Conservation (phyloP, 2,797 vertebrate genomes). For the Gephyroberyx darwinii region DNA sequence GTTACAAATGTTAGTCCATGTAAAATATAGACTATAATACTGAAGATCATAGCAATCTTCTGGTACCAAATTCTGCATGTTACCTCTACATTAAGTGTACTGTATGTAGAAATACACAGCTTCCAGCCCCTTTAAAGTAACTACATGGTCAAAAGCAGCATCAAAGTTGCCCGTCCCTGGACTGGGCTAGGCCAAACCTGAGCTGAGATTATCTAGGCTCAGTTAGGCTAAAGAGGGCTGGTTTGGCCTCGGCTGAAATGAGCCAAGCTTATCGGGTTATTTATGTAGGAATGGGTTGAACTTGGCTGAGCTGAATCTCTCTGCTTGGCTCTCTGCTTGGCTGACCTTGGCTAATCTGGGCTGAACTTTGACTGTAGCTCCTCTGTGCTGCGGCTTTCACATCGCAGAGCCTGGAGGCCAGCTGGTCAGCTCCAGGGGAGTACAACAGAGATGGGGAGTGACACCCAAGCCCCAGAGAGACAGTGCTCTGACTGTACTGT, state of each 20-base stretch:
- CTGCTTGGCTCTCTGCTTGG: slow-evolving; percentile 41
- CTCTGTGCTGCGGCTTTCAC: slow-evolving; percentile 70
- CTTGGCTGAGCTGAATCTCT: neutral
- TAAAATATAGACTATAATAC: too few species aligned
- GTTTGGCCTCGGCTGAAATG: slow-evolving; percentile 44
- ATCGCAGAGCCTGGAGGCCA: slow-evolving; percentile 70
- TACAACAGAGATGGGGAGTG: slow-evolving; percentile 78
- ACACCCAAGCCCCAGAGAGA: slow-evolving; percentile 79
- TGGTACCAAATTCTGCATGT: neutral
- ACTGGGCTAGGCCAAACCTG: slow-evolving; percentile 11
- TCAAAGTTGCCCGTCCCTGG: neutral
- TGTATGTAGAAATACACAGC: neutral
- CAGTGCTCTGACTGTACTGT: slow-evolving; percentile 79
- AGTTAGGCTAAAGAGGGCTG: slow-evolving; percentile 29
- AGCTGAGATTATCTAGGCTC: slow-evolving; percentile 21
- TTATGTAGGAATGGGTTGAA: slow-evolving; percentile 50
- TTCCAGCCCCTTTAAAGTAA: neutral
- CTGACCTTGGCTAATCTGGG: slow-evolving; percentile 55
- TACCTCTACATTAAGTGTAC: neutral
- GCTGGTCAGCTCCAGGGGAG: slow-evolving; percentile 77
- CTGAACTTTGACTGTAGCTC: slow-evolving; percentile 73
- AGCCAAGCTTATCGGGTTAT: slow-evolving; percentile 51
- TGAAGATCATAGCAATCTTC: neutral
- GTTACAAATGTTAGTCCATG: too few species aligned
- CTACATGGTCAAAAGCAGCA: slow-evolving; percentile 27